Base-by-base conservation (phyloP, 2,113 vertebrate species). In the Alethe diademata region DNA sequence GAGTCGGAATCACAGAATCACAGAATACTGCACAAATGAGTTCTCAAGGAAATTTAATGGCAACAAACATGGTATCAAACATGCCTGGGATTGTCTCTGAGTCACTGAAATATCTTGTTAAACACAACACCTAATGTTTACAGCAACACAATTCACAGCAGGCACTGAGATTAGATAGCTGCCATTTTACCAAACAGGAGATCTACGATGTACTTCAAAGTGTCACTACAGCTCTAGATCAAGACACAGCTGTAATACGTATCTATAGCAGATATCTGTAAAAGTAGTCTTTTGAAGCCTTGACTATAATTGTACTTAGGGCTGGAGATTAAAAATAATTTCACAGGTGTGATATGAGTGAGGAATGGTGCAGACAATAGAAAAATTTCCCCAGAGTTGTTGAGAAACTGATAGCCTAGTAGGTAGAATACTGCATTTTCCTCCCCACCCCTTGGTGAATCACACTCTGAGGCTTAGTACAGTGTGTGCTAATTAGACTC, bases 181-280 rank as follows among this genome's bases (percentile, higher is more conserved):
- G 45, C 24, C 54, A 14, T 61, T 90, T 92, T 66, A 47, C n/a
- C 72, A 67, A 62, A 69, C 29, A 47, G 24, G n/a, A 89, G 29
- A 66, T 42, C 3, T 28, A 50, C 0, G 0, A 42, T 8, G 5
- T 65, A 50, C 35, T 92, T 96, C n/a, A 58, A 11, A 4, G 19
- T 26, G 29, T n/a, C 35, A 69, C 35, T 79, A 36, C 19, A 62
- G 33, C 35, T 51, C 79, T 3, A 86, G 62, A 90, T 54, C 50
- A 76, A 61, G 43, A 17, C 20, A 66, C 7, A 58, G 38, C 16
- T 66, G 13, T 57, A 84, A 72, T 6, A 84, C 20, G 6, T 64
- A 51, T 43, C 38, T 78, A 11, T 19, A 89, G 29, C 43, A 78
- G 29, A 51, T 16, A 60, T 26, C 29, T 66, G 20, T 51, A 81